A percentile compares a stretch with the other conserved stretches of the same genome.
These are phyloP conservation scores for Anhinga anhinga DNA, from an alignment of 2,113 vertebrate genomes.

Conservation along the genomic window DNA sequence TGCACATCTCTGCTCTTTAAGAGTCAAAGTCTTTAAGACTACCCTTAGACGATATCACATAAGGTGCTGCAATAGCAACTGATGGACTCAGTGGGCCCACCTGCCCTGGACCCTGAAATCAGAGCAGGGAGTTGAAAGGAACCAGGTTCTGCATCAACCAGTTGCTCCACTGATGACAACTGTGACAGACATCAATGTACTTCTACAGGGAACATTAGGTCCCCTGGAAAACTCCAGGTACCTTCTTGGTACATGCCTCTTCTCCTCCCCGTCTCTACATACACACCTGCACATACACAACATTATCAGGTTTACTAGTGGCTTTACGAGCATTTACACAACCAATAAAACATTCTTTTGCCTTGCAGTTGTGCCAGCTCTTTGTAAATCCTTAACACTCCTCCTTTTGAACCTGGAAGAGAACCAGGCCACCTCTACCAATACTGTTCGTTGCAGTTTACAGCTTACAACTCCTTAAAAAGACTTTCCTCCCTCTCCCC, in stretches of 20 bases:
- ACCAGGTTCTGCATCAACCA: background rate
- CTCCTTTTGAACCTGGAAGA: background rate
- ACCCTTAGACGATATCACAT: fast-evolving
- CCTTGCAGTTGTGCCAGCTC: background rate
- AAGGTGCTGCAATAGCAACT: background rate
- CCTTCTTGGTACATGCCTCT: background rate
- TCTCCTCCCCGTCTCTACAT: background rate
- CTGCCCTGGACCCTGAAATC: background rate
- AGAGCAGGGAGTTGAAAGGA: background rate
- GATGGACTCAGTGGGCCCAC: background rate
- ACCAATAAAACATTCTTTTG: background rate
- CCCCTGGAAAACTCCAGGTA: background rate
- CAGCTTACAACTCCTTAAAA: background rate
- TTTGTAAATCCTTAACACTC: background rate
- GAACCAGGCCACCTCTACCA: background rate
- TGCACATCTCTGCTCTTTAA: background rate
- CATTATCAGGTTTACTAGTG: background rate
- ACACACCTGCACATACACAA: background rate
- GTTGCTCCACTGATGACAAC: background rate
- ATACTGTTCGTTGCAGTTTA: background rate
- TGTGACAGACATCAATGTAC: fast-evolving
- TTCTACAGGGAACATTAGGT: background rate
- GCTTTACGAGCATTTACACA: background rate
- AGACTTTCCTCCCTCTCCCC: background rate
- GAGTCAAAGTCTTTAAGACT: background rate